phyloP scores from a whole-genome alignment of 2,797 vertebrate genomes.

The Tapirus indicus region DNA sequence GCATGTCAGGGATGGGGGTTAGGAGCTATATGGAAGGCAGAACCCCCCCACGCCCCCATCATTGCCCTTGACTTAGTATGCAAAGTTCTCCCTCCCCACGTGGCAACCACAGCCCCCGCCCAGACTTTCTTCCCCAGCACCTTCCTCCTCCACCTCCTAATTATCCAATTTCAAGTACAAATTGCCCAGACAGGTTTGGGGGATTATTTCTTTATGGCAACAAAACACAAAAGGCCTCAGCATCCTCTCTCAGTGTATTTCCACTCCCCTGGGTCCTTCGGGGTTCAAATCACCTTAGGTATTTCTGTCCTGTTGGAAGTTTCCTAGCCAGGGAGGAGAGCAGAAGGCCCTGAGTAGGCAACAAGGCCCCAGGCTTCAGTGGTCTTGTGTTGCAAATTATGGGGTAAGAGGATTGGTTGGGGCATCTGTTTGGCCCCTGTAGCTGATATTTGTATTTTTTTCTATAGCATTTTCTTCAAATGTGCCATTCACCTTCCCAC shows the following conservation, averaged over 20 bases:
- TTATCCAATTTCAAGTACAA: constrained; percentile 51
- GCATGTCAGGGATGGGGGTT: no score
- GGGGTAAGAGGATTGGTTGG: not conserved
- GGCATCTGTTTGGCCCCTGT: not conserved
- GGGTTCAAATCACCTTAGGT: not conserved
- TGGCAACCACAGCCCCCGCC: not conserved
- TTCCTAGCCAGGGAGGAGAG: not conserved
- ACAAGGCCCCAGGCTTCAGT: not conserved
- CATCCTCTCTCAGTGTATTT: not conserved
- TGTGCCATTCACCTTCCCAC: not conserved
- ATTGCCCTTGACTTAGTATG: not conserved
- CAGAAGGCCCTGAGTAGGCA: not conserved
- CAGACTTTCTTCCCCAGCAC: not conserved
- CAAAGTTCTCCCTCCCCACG: not conserved
- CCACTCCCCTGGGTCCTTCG: not conserved
- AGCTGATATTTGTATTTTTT: not conserved
- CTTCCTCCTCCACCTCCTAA: not conserved
- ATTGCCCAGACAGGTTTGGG: constrained; percentile 23
- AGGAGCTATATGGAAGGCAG: not conserved
- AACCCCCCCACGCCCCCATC: no score
- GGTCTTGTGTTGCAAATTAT: not conserved
- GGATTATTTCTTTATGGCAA: constrained; percentile 12
- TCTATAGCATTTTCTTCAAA: not conserved
- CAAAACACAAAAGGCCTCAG: not conserved
- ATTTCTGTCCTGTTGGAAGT: not conserved